A percentile compares a stretch with the other conserved stretches of the same genome.
Conservation (phyloP, 2,797 vertebrate genomes). For the Vultur gryphus region DNA sequence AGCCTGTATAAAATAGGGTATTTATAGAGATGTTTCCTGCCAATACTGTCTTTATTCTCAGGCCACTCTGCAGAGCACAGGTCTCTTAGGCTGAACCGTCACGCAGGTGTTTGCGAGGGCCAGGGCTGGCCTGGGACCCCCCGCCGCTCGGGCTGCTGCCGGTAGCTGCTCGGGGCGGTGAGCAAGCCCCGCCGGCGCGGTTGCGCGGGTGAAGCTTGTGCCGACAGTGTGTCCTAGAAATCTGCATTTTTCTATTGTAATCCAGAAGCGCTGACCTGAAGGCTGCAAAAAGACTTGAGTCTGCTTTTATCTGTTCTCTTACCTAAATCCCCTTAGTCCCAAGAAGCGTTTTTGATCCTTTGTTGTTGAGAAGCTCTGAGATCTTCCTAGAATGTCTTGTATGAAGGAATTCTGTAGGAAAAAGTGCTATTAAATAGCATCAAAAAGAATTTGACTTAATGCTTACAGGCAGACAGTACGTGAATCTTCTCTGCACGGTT, state of each 20-base stretch:
- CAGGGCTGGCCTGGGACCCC: neutral
- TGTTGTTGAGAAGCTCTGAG: neutral
- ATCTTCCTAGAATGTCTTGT: neutral
- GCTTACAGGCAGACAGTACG: rapidly evolving
- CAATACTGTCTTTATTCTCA: rapidly evolving
- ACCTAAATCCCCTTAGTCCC: neutral
- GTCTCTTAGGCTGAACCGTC: neutral
- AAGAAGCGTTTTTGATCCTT: neutral
- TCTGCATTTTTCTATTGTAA: neutral
- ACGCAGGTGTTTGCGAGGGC: rapidly evolving
- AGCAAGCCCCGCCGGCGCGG: rapidly evolving
- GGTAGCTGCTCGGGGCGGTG: rapidly evolving
- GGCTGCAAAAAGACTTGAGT: neutral
- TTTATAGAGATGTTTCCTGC: neutral
- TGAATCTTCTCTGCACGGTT: neutral
- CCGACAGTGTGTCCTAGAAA: neutral
- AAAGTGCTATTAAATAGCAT: neutral
- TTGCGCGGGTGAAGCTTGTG: neutral
- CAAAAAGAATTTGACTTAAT: neutral
- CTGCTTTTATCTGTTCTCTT: neutral
- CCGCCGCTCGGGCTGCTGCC: rapidly evolving
- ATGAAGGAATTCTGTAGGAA: neutral
- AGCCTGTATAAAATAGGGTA: neutral
- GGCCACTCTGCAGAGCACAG: neutral
- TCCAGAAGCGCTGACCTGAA: neutral